Percentiles rank a stretch among this genome's conserved stretches.
These are phyloP conservation scores for Seriola dumerili DNA, from an alignment of 2,113 vertebrate species.

Conservation along the genomic window DNA sequence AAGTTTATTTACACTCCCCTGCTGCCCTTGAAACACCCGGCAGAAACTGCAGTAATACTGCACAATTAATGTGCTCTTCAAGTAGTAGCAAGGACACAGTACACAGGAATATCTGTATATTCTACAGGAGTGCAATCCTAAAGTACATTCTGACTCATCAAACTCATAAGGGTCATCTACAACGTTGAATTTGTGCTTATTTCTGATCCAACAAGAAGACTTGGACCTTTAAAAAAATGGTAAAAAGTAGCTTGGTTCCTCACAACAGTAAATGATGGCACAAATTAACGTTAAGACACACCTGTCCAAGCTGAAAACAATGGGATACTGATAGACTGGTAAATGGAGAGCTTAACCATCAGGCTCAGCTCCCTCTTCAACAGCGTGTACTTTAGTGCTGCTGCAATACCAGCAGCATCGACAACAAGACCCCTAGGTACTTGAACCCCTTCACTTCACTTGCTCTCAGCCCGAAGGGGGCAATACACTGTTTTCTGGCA, in stretches of 20 bases:
- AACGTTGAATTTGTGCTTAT: not conserved
- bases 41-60: too few species aligned
- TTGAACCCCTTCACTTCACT: not conserved
- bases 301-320: not conserved
- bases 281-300: not conserved
- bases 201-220: not conserved
- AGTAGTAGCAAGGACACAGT: too few species aligned
- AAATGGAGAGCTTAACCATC: not conserved
- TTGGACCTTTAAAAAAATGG: not conserved
- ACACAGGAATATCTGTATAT: too few species aligned
- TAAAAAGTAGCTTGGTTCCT: not conserved
- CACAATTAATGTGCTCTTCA: too few species aligned
- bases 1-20: too few species aligned
- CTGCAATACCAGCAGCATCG: not conserved
- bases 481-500: not conserved
- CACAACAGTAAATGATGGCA: not conserved
- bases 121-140: too few species aligned
- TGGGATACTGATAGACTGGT: not conserved
- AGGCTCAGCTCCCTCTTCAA: not conserved
- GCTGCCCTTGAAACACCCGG: too few species aligned
- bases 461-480: not conserved
- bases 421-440: not conserved
- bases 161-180: not conserved
- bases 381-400: not conserved
- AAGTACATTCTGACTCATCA: not conserved